Conservation (phyloP, 2,113 vertebrate genomes). For the Campylorhamphus procurvoides region DNA sequence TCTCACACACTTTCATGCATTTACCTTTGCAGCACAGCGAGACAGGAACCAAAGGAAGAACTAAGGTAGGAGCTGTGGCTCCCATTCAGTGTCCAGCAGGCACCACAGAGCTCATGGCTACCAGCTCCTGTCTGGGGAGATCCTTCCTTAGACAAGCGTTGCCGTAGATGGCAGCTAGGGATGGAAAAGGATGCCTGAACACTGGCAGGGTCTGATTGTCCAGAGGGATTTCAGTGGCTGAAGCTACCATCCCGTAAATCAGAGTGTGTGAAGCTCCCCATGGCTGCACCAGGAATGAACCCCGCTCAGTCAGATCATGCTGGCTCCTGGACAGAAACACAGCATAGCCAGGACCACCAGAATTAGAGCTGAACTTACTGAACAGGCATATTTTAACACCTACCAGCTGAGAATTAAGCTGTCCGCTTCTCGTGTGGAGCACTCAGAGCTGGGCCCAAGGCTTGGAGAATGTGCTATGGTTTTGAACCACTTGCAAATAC, state of each 20-base stretch:
- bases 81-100: neutral
- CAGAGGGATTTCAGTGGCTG: neutral
- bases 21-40: neutral
- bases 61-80: neutral
- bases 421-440: neutral
- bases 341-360: neutral
- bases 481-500: neutral
- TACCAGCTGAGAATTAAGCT: neutral
- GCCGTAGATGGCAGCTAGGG: neutral
- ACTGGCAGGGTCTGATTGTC: neutral
- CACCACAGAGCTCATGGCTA: neutral
- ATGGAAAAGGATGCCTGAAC: neutral
- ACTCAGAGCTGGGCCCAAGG: neutral
- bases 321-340: neutral
- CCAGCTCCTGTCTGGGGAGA: neutral
- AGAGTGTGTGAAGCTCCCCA: accelerated
- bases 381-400: neutral
- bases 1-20: accelerated
- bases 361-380: neutral
- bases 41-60: neutral
- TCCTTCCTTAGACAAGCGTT: neutral
- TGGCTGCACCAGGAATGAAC: neutral
- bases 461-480: neutral
- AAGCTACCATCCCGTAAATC: neutral
- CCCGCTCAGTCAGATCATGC: neutral